phyloP scores from a whole-genome alignment of 2,113 vertebrate species.

The Corynorhinus townsendii region DNA sequence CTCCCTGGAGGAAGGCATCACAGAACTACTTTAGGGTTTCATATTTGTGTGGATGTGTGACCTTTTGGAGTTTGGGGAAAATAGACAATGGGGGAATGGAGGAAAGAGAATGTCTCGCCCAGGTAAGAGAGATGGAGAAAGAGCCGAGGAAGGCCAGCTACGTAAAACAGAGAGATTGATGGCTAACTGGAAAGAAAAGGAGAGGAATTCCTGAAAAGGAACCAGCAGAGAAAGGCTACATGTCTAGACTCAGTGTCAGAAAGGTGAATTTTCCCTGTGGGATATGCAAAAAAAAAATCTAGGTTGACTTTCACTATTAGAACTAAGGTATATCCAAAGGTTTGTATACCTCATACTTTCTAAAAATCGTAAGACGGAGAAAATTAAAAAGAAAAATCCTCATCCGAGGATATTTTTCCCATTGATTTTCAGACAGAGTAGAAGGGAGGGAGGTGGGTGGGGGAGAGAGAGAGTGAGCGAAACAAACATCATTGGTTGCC shows the following conservation, averaged over 20 bases:
- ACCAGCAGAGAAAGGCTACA: neutral
- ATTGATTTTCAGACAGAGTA: no score
- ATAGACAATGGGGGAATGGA: neutral
- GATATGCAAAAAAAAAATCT: neutral
- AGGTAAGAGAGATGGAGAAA: neutral
- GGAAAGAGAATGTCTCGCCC: neutral
- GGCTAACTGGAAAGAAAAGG: neutral
- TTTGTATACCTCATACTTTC: conserved; percentile 9
- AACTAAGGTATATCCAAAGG: neutral
- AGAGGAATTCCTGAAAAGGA: neutral
- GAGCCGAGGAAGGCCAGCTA: neutral
- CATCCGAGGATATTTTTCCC: no score
- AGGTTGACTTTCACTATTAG: neutral
- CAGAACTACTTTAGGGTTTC: neutral
- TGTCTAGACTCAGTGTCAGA: neutral
- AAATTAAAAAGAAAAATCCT: no score
- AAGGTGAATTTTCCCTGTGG: neutral
- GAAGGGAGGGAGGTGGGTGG: no score
- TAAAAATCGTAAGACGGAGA: neutral
- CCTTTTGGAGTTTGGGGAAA: conserved; percentile 13
- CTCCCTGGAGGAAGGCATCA: neutral
- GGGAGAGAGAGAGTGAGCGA: no score
- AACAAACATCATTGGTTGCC: no score
- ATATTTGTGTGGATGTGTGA: neutral
- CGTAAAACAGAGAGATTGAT: neutral